Percentiles rank a stretch among this genome's conserved stretches.
Conservation (phyloP, 2,888 invertebrate species). For the Chesias legatella region DNA sequence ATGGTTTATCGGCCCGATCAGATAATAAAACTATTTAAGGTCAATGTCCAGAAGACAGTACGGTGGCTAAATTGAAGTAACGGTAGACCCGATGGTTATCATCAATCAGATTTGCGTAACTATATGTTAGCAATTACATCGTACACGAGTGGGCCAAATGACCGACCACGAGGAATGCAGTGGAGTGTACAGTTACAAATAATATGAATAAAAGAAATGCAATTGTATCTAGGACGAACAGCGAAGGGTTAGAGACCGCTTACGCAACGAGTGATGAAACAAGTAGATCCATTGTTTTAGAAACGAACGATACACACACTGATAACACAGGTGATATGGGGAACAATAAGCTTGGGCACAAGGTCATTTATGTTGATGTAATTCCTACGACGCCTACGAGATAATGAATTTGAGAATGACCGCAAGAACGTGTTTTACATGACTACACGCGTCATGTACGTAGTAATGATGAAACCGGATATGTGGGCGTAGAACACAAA, state of each 20-base stretch:
- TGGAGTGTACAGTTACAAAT: slow-evolving; percentile 46
- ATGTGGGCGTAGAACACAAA: slow-evolving; percentile 38
- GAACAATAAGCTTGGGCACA: slow-evolving; percentile 36
- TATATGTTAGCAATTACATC: slow-evolving; percentile 69
- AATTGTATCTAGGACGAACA: slow-evolving; percentile 30
- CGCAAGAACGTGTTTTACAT: slow-evolving; percentile 41
- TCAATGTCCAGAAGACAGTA: slow-evolving; percentile 58
- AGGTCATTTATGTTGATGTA: slow-evolving; percentile 43
- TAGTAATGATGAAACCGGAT: slow-evolving; percentile 38
- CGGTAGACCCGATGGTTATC: slow-evolving; percentile 72
- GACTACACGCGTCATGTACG: slow-evolving; percentile 35
- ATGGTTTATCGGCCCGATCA: slow-evolving; percentile 25
- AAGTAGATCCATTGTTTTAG: slow-evolving; percentile 21
- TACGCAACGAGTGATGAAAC: slow-evolving; percentile 25
- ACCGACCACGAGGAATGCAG: slow-evolving; percentile 54
- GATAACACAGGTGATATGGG: slow-evolving; percentile 29
- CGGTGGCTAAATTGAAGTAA: slow-evolving; percentile 76
- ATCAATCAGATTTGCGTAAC: slow-evolving; percentile 79
- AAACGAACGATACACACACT: slow-evolving; percentile 31
- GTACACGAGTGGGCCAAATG: slow-evolving; percentile 37
- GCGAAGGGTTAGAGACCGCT: slow-evolving; percentile 26
- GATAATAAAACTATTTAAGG: slow-evolving; percentile 41
- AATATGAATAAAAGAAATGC: slow-evolving; percentile 32
- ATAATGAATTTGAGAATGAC: slow-evolving; percentile 31
- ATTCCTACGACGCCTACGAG: slow-evolving; percentile 40